Percentiles rank a stretch among this genome's conserved stretches.
Evolutionary conservation across 2,888 invertebrate species (phyloP).

Genomic region (Agrochola litura): DNA sequence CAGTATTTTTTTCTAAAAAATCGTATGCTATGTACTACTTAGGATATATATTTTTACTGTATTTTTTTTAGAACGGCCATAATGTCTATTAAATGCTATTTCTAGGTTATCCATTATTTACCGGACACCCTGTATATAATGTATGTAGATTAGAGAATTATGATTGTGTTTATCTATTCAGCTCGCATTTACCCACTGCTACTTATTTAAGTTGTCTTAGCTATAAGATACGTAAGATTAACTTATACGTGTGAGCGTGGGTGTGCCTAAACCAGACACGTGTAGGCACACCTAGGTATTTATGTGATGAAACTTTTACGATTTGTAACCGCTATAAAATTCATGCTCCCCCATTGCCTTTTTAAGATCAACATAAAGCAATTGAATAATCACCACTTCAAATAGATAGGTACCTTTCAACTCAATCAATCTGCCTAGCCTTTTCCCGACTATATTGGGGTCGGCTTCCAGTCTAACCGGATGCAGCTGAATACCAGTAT

Average conservation of each 20-base stretch:
- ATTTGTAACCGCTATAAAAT: not conserved
- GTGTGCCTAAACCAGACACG: not conserved
- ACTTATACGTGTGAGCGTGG: not conserved
- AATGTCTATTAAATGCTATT: too few relatives aligned
- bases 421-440: not conserved
- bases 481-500: too few relatives aligned
- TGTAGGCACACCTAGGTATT: too few relatives aligned
- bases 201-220: not conserved
- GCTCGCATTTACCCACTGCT: not conserved
- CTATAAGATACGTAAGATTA: not conserved
- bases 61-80: too few relatives aligned
- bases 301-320: conserved; percentile 12
- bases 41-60: too few relatives aligned
- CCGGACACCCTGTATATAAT: not conserved
- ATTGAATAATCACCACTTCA: not conserved
- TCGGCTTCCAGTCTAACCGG: too few relatives aligned
- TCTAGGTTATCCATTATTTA: too few relatives aligned
- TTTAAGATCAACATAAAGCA: not conserved
- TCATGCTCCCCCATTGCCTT: not conserved
- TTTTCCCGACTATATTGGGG: too few relatives aligned
- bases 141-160: too few relatives aligned
- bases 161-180: too few relatives aligned
- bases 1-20: too few relatives aligned
- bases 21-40: too few relatives aligned
- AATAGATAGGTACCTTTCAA: not conserved